These are phyloP conservation scores for Ectobius pallidus DNA, from an alignment of 2,888 invertebrate species.

Conservation along the genomic window DNA sequence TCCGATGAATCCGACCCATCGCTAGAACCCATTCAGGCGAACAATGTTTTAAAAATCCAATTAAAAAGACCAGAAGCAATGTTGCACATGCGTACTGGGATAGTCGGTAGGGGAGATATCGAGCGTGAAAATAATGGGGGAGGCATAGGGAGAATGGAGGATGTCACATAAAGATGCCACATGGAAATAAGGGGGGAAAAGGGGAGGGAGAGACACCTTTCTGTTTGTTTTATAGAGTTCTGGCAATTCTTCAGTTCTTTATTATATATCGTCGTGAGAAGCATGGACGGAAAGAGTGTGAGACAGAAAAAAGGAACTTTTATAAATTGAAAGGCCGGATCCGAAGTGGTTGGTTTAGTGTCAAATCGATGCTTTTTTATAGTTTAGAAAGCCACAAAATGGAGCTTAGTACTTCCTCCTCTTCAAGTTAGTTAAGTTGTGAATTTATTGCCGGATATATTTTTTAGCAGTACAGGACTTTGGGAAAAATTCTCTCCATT, in stretches of 20 bases:
- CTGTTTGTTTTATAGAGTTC: neutral
- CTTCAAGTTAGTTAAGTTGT: neutral
- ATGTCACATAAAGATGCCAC: slow-evolving; percentile 10
- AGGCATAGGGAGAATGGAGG: neutral
- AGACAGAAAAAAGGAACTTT: no score
- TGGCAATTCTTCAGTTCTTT: neutral
- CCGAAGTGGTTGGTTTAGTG: no score
- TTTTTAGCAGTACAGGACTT: neutral
- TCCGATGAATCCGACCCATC: slow-evolving; percentile 34
- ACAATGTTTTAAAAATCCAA: slow-evolving; percentile 39
- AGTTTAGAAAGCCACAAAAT: neutral
- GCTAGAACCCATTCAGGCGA: slow-evolving; percentile 32
- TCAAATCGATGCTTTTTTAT: neutral
- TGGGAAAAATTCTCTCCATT: neutral
- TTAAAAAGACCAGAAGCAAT: slow-evolving; percentile 32
- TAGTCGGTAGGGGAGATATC: slow-evolving; percentile 17
- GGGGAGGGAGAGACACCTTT: neutral
- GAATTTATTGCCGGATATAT: neutral
- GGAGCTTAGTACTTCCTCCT: neutral
- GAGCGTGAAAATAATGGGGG: slow-evolving; percentile 33
- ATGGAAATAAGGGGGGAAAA: neutral
- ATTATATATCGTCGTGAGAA: neutral
- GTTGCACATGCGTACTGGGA: slow-evolving; percentile 10
- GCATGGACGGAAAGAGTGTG: no score
- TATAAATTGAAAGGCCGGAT: no score